phyloP scores from a whole-genome alignment of 2,113 vertebrate genomes.

The Opisthocomus hoazin region DNA sequence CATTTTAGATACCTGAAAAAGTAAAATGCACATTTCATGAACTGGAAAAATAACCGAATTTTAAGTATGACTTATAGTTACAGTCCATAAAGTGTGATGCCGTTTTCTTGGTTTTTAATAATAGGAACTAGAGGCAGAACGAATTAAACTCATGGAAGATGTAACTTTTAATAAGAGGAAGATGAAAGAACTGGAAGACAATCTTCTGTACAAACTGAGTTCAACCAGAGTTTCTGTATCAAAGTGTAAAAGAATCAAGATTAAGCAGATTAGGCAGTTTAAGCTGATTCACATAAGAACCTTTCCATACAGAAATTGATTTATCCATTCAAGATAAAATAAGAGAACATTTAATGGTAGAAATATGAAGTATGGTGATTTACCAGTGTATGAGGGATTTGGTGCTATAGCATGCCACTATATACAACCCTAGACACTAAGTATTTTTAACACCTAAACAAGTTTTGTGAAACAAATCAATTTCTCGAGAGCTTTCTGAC shows the following conservation, averaged over 20 bases:
- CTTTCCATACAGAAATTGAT: not conserved
- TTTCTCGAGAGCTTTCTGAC: not conserved
- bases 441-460: not conserved
- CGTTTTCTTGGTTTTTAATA: slow-evolving; percentile 9
- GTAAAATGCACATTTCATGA: not conserved
- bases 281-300: not conserved
- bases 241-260: not conserved
- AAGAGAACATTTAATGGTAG: not conserved
- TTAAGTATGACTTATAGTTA: not conserved
- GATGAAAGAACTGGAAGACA: slow-evolving; percentile 80
- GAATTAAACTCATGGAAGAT: slow-evolving; percentile 76
- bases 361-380: not conserved
- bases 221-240: slow-evolving; percentile 70
- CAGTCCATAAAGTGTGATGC: not conserved
- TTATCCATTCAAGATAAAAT: not conserved
- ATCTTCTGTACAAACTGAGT: slow-evolving; percentile 76
- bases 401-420: not conserved
- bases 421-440: not conserved
- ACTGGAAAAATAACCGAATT: not conserved
- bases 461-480: not conserved
- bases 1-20: not conserved
- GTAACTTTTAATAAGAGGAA: slow-evolving; percentile 77
- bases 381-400: not conserved
- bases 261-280: not conserved
- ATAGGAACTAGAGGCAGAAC: slow-evolving; percentile 75